phyloP scores from a whole-genome alignment of 2,888 invertebrate genomes.

The Mactromeris polynyma region DNA sequence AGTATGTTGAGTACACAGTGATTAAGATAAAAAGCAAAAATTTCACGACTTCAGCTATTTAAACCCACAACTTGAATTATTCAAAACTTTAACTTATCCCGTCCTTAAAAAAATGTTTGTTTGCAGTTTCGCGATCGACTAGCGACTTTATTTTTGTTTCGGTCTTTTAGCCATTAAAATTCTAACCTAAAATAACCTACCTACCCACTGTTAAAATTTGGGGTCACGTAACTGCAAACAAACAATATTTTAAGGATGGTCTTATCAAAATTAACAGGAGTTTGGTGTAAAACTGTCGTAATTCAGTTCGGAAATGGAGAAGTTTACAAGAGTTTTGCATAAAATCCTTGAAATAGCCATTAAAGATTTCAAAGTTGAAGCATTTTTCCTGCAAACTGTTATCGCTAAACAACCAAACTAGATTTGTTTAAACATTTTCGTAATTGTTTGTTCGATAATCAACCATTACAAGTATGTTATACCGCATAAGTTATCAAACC shows the following conservation, averaged over 20 bases:
- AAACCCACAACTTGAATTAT: background rate
- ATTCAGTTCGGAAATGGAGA: no score
- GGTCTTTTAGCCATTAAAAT: no score
- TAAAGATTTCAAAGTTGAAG: background rate
- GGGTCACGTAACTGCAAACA: no score
- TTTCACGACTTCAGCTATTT: background rate
- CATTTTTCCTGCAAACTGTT: background rate
- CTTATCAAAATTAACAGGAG: no score
- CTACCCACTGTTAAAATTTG: no score
- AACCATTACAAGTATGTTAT: conserved; percentile 6
- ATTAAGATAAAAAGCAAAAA: background rate
- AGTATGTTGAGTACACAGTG: background rate
- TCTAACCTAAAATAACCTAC: no score
- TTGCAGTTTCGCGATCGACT: no score
- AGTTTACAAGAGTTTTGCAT: no score
- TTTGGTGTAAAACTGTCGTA: no score
- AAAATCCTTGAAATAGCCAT: background rate
- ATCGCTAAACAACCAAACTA: background rate
- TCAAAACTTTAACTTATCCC: background rate
- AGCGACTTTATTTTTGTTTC: no score
- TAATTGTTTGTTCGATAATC: conserved; percentile 21
- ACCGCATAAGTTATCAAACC: background rate
- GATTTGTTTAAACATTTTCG: conserved; percentile 22
- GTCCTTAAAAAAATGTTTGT: no score
- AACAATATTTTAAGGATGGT: no score